phyloP scores from a whole-genome alignment of 1,140 invertebrate species.

The Aplysia californica region DNA sequence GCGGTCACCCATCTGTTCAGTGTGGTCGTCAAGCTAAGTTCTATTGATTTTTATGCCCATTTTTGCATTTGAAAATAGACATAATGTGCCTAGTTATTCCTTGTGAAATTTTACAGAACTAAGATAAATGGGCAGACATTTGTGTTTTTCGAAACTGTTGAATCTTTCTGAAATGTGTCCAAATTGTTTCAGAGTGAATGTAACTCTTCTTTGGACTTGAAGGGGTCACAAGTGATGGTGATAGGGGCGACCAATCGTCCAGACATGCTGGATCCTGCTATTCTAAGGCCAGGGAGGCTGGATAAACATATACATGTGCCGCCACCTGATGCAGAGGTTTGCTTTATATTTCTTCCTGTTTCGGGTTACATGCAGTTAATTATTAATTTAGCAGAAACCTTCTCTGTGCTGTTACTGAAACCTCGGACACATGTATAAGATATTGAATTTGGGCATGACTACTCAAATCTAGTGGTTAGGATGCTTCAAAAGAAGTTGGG shows the following conservation, averaged over 20 bases:
- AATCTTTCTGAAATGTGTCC: too few species aligned
- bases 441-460: neutral
- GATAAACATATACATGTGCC: constrained; percentile 98
- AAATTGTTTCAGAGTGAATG: too few species aligned
- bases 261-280: constrained; percentile 96
- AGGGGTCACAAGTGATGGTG: constrained; percentile 87
- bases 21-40: too few species aligned
- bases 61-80: neutral
- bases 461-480: neutral
- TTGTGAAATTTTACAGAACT: too few species aligned
- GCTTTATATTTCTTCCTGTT: neutral
- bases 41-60: too few species aligned
- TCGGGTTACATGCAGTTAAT: neutral
- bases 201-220: too few species aligned
- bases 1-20: too few species aligned
- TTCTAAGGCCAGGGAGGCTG: constrained; percentile 96
- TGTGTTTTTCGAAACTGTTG: neutral
- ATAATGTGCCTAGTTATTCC: neutral
- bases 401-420: neutral
- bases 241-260: constrained; percentile 93
- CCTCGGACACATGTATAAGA: neutral
- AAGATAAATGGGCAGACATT: too few species aligned
- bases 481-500: too few species aligned
- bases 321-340: constrained; percentile 81
- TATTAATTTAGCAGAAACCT: neutral